Conservation (phyloP, 1,140 invertebrate genomes). For the Drosophila kurseongensis region DNA sequence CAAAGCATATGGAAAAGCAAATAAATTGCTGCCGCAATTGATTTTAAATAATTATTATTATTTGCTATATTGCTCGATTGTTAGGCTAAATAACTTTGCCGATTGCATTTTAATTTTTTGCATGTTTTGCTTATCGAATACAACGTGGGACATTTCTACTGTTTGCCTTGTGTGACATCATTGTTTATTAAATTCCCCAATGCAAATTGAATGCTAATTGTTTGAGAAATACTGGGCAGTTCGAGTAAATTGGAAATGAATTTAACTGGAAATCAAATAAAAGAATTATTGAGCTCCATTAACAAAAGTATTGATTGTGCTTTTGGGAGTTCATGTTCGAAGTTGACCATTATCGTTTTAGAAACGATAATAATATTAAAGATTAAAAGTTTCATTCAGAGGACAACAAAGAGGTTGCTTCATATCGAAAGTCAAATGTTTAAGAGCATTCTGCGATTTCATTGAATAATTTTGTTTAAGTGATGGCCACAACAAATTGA, state of each 20-base stretch:
- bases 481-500: conserved; percentile 10
- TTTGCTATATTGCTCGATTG: conserved; percentile 39
- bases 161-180: conserved; percentile 55
- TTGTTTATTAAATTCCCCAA: conserved; percentile 30
- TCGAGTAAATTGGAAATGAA: too few relatives aligned
- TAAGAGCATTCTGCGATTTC: neutral
- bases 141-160: conserved; percentile 40
- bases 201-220: conserved; percentile 60
- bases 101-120: conserved; percentile 69
- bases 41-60: conserved; percentile 54
- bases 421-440: neutral
- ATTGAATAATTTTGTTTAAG: neutral
- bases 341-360: neutral
- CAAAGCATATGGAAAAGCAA: conserved; percentile 16
- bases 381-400: too few relatives aligned
- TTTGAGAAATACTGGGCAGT: conserved; percentile 4
- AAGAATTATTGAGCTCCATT: neutral
- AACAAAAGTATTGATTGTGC: too few relatives aligned
- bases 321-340: neutral
- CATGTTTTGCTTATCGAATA: conserved; percentile 29
- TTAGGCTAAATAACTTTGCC: conserved; percentile 54
- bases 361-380: neutral
- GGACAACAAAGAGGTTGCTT: too few relatives aligned
- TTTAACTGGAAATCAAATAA: neutral
- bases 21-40: conserved; percentile 55